Conservation (phyloP, 2,797 vertebrate species). For the Scolopax rusticola region DNA sequence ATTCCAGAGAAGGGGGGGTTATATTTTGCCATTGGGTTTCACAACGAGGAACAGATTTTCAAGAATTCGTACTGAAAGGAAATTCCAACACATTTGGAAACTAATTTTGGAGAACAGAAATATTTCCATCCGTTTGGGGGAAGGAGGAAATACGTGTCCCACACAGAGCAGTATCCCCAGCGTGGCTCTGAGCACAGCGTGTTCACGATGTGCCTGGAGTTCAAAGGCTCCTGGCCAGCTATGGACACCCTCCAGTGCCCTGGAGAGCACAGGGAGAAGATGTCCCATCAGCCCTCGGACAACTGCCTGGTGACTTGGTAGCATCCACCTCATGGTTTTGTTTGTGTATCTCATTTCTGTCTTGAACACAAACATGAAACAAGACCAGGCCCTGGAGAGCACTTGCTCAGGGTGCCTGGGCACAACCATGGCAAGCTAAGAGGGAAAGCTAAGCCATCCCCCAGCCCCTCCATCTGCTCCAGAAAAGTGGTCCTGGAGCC, state of each 20-base stretch:
- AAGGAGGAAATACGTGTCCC: background rate
- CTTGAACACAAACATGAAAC: background rate
- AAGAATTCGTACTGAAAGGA: conserved; percentile 48
- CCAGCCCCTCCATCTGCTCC: background rate
- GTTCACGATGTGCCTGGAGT: background rate
- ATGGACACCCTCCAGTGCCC: background rate
- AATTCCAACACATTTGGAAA: conserved; percentile 50
- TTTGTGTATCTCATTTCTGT: background rate
- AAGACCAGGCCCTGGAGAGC: background rate
- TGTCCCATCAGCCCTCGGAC: background rate
- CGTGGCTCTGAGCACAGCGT: background rate
- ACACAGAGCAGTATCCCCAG: background rate
- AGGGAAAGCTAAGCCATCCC: background rate
- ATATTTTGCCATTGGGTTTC: background rate
- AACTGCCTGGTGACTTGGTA: background rate
- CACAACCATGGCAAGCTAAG: background rate
- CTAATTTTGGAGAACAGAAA: conserved; percentile 53
- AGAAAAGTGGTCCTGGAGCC: background rate
- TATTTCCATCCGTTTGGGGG: background rate
- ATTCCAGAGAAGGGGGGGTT: background rate
- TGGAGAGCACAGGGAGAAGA: background rate
- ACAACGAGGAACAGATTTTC: conserved; percentile 63
- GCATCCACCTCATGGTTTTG: background rate
- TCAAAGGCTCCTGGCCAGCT: background rate
- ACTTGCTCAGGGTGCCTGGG: background rate